A percentile compares a stretch with the other conserved stretches of the same genome.
Conservation (phyloP, 2,113 vertebrate species). For the Microcebus lehilahytsara region DNA sequence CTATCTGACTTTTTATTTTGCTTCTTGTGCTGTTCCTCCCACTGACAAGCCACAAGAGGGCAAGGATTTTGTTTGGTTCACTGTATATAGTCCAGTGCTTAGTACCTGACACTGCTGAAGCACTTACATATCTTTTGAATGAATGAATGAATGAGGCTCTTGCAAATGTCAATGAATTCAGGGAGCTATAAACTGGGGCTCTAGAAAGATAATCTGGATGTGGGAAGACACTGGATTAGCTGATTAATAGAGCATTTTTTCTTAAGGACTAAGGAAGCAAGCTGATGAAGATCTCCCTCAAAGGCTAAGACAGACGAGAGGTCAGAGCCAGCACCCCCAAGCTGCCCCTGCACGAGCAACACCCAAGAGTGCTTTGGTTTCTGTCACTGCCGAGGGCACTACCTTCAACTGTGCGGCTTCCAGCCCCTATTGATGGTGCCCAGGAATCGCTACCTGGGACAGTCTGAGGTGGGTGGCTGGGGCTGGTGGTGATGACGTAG, state of each 20-base stretch:
- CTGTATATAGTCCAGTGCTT: not conserved
- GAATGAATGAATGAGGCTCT: not conserved
- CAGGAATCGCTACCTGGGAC: conserved; percentile 89
- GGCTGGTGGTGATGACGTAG: conserved; percentile 96
- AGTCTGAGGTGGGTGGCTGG: conserved; percentile 89
- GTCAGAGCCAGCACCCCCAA: not conserved
- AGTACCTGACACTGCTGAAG: not conserved
- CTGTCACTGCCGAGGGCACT: not conserved
- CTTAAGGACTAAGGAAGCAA: not conserved
- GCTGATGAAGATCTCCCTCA: not conserved
- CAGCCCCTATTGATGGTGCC: not conserved
- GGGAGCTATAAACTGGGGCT: not conserved
- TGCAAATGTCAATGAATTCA: not conserved
- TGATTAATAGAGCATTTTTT: not conserved
- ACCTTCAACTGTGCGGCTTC: conserved; percentile 24
- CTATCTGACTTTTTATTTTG: not conserved
- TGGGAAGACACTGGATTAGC: not conserved
- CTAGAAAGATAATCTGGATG: not conserved
- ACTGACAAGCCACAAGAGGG: not conserved
- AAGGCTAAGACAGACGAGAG: not conserved
- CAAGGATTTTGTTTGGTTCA: not conserved
- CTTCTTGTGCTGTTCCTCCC: not conserved
- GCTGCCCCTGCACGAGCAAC: not conserved
- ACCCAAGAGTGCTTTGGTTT: not conserved
- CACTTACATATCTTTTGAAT: not conserved